Conservation (phyloP, 2,888 invertebrate genomes). For the Leptinotarsa juncta region DNA sequence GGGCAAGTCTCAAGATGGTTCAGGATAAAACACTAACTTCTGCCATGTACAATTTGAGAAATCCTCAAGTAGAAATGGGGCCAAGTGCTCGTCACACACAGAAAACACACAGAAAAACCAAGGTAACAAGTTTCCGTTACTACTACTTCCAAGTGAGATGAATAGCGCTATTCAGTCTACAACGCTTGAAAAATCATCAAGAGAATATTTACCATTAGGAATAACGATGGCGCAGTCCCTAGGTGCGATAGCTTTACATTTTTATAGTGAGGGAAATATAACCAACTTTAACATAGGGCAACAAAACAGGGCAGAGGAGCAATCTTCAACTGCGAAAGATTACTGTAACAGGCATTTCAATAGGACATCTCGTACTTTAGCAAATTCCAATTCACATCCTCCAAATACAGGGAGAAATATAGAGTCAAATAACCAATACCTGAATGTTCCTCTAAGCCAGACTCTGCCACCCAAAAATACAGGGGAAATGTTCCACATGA, state of each 20-base stretch:
- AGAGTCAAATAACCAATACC: too few relatives aligned
- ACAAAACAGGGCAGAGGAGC: background rate
- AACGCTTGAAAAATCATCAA: background rate
- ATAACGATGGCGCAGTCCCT: background rate
- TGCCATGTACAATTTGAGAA: too few relatives aligned
- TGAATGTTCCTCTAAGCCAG: too few relatives aligned
- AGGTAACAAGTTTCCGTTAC: background rate
- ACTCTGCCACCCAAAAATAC: too few relatives aligned
- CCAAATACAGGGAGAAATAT: too few relatives aligned
- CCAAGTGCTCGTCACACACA: too few relatives aligned
- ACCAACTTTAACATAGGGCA: background rate
- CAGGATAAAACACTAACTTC: too few relatives aligned
- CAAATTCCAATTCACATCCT: too few relatives aligned
- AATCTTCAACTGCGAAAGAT: background rate
- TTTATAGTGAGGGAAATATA: background rate
- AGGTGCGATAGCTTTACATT: background rate
- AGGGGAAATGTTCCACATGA: background rate
- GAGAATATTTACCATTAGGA: background rate
- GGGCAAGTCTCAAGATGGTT: too few relatives aligned
- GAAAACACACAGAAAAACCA: background rate
- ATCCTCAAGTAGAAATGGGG: too few relatives aligned
- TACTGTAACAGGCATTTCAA: background rate
- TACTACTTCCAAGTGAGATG: background rate
- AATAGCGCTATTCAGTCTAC: background rate
- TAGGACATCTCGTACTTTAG: background rate